Base-by-base conservation (phyloP, 2,113 vertebrate species). In the Polyodon spathula region DNA sequence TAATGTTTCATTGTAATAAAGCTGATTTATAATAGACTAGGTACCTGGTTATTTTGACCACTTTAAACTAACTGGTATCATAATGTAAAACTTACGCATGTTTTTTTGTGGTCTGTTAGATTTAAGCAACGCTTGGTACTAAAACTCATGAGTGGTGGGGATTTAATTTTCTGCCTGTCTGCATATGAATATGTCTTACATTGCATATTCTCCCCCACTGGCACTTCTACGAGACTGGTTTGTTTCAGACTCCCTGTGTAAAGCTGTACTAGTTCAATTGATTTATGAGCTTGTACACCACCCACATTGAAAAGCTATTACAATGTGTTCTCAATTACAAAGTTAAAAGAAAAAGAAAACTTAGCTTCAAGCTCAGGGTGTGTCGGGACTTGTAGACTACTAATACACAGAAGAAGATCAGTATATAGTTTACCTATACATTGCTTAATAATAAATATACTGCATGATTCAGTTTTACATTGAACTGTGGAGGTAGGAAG, bases 131-230 rank as follows among this genome's bases (percentile, higher is more conserved):
- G 66, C 75, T 69, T 63, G 75, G 81, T 77, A 79, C 65, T 75
- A 72, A 76, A 79, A 77, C 66, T 74, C 73, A 80, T 73, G 68
- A 78, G 68, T 68, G 69, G 66, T 64, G 75, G 64, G 75, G 61
- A 68, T 78, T 76, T 80, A 80, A 86, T 87, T 84, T 85, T 86
- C 84, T 87, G 82, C 84, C 75, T 84, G 84, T 87, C 84, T 84
- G 82, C 77, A 77, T 82, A 71, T 64, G 58, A 78, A 78, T 72
- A 74, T 81, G 77, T 81, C 78, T 82, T 83, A 78, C 75, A 65
- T 12, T 14, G 37, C 42, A 9, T 56, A 43, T 14, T 43, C 40
- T 56, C 46, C 15, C 58, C 44, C 46, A 12, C 65, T 62, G 54
- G 40, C 50, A 54, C 14, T n/a, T 41, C 50, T 60, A 39, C 37